These are phyloP conservation scores for Trichonephila clavata DNA, from an alignment of 1,140 invertebrate species.

Conservation along the genomic window DNA sequence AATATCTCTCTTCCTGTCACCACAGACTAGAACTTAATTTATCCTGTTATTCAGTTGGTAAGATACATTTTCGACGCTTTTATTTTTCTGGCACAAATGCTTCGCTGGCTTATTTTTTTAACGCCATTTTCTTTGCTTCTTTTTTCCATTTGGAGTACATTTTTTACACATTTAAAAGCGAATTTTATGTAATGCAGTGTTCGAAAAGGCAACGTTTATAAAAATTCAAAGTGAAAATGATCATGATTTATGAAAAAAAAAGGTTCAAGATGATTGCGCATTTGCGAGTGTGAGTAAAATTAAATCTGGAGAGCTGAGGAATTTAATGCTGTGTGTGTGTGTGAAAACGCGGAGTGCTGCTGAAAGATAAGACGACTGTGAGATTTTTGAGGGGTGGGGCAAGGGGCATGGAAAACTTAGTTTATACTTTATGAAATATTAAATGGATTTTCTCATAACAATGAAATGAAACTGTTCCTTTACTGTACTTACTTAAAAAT, in stretches of 20 bases:
- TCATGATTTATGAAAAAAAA: neutral
- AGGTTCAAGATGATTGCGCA: neutral
- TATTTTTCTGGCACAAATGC: neutral
- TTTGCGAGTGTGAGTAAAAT: constrained; percentile 11
- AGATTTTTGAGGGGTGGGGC: neutral
- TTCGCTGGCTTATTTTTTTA: neutral
- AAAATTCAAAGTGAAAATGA: neutral
- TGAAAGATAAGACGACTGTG: neutral
- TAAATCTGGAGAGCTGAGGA: neutral
- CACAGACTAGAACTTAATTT: constrained; percentile 45
- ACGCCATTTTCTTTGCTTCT: neutral
- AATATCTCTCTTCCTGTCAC: neutral
- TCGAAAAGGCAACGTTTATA: neutral
- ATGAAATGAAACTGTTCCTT: neutral
- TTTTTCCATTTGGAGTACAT: neutral
- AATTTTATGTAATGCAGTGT: constrained; percentile 10
- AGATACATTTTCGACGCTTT: constrained; percentile 17
- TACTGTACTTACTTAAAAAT: neutral
- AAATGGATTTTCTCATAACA: neutral
- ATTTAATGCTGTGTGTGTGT: neutral
- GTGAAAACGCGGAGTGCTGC: neutral
- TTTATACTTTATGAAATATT: neutral
- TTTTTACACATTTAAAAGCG: constrained; percentile 3
- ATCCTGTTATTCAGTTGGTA: constrained; percentile 16
- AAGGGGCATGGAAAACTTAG: neutral